Evolutionary conservation across 2,888 invertebrate genomes (phyloP), one percentile per base, ranked within the genome.

Genomic region (Pachydiplax longipennis): DNA sequence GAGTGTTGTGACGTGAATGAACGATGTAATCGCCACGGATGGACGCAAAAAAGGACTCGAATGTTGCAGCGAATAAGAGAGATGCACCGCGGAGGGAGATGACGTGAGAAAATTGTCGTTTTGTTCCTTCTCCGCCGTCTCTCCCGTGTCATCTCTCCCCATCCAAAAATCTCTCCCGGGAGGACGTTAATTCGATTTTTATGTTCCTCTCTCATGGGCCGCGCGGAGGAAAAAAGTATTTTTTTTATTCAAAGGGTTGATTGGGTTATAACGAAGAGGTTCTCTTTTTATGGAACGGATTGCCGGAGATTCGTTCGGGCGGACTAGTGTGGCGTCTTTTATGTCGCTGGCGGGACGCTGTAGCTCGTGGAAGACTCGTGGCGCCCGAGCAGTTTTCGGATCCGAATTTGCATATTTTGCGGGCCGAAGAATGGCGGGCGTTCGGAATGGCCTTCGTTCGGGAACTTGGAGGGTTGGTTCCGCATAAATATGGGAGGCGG

Each of bases 11-110:
- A 65, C 87, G 58, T 48, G 87, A 87, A 87, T 87, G 61, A 87
- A 37, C 87, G 61, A 61, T 65, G 87, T 87, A 87, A 87, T 87
- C 87, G 87, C 61, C 61, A 31, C 37, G 61, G 87, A 87, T 53
- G 87, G 53, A 58, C 87, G 18, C 18, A 87, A 81, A 81, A 58
- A 87, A 12, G n/a, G 61, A n/a, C 35, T 4, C 53, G 31, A n/a
- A 83, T 22, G 25, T 53, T 35, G 15, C 6, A 65, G 37, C 44
- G 44, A 48, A 37, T 37, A 61, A 61, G 61, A 61, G 61, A 35
- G 58, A 35, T n/a, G 87, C 58, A 35, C 35, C 31, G 53, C 81
- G 40, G 22, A 81, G 81, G 81, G 87, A 35, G 87, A 73, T 73
- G 73, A 73, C 73, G 73, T 73, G 73, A 87, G 87, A 61, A 61